Evolutionary conservation across 2,888 invertebrate genomes (phyloP), one percentile per base, ranked within the genome.

Genomic region (Andrena chrysosceles): DNA sequence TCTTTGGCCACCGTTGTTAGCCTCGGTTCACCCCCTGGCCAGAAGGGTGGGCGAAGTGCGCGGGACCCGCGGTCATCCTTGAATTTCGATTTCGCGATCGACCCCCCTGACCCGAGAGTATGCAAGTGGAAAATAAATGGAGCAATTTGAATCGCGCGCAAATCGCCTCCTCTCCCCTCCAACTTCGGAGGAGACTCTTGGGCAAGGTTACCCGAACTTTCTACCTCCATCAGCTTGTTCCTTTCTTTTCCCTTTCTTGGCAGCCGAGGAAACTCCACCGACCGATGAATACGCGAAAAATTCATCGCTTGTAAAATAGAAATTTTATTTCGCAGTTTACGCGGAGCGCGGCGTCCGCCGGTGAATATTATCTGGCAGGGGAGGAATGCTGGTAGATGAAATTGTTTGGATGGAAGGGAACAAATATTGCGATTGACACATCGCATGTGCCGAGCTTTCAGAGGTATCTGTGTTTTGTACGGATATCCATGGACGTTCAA

Each of bases 1-100:
- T 87, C 82, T 87, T 87, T 84, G 67, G 70, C 75, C 75, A 29
- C 31, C 70, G 59, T 68, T 54, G 67, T 60, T 75, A 64, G 35
- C 69, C 69, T 10, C 42, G 23, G 10, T 1, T 20, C 23, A 10
- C 29, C 63, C 23, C 69, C 35, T 20, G 23, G 31, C 56, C n/a
- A 26, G 26, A 8, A 23, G 6, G 60, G 23, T 6, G 23, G 26
- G 7, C 8, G 5, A 13, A 49, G 31, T 10, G n/a, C 29, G 1
- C 42, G 26, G 42, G 4, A 56, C 23, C 26, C 48, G 16, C 49
- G 66, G 68, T 83, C 67, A 62, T 83, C 66, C 71, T 52, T 64
- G 78, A 68, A 81, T 86, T 81, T 84, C 69, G 77, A 83, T 86
- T 72, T 64, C 62, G 71, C 42, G 49, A 16, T 77, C 8, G 29